Base-by-base conservation (phyloP, 2,797 vertebrate species). In the Menidia menidia region DNA sequence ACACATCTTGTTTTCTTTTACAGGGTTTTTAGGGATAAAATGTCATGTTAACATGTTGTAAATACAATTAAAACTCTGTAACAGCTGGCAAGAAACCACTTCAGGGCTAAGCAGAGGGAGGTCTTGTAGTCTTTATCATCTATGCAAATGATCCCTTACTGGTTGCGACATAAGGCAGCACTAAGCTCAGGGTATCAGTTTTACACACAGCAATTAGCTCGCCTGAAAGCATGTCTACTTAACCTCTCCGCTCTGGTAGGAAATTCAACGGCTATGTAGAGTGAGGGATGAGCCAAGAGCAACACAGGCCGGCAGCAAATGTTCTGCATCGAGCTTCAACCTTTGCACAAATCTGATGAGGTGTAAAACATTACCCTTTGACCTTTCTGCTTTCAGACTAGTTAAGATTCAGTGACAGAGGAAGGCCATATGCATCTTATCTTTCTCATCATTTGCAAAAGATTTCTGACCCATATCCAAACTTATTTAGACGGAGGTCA, bases 391-490 rank as follows among this genome's bases (percentile, higher is more conserved):
- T 75, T 76, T 67, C 47, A 62, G 11, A 47, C 60, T 53, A 64
- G 68, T 63, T 69, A 43, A 58, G 51, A 51, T 73, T 78, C 78
- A 83, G 72, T 18, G n/a, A 74, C 85, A 84, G 85, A 86, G 79
- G 77, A 85, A 82, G 78, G 77, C 87, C 89, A 91, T 76, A 87
- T 89, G 92, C 88, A 84, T 65, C 78, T 80, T 10, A 55, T 85
- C 84, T 85, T 60, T 43, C 85, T 88, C 81, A 68, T 88, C 80
- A 82, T 87, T 78, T 80, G 64, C 47, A 85, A 79, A 69, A 59
- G 66, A 76, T 62, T 73, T 77, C 70, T 60, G 30, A 60, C 69
- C 73, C 55, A 71, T 68, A 33, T 43, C 55, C 44, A 41, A 39
- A 48, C 54, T 63, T 53, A 55, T 63, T 66, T 42, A 53, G 6